These are phyloP conservation scores for Gisinianus flammeolus DNA, from an alignment of 2,888 invertebrate genomes.

Conservation along the genomic window DNA sequence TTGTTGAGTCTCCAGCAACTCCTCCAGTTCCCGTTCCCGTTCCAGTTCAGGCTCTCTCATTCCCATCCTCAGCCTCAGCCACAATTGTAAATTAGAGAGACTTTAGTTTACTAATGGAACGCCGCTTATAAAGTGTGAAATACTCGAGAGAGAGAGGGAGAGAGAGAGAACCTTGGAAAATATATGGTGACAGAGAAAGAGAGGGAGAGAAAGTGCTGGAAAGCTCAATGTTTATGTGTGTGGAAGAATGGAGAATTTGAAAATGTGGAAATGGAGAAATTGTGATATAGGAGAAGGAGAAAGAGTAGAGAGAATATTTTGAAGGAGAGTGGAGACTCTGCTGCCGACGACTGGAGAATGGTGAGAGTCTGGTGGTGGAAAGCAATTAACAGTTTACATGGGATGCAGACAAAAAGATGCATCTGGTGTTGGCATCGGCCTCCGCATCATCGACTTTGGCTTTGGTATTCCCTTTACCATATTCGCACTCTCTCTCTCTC, in stretches of 20 bases:
- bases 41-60: too few relatives aligned
- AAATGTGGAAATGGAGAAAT: background rate
- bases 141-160: background rate
- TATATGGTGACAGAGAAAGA: too few relatives aligned
- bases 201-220: background rate
- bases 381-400: conserved; percentile 16
- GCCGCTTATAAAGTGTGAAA: too few relatives aligned
- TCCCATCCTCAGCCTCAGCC: too few relatives aligned
- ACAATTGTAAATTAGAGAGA: too few relatives aligned
- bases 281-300: background rate
- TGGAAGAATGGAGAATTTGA: background rate
- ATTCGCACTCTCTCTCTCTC: background rate
- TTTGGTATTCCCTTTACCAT: background rate
- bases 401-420: background rate
- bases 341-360: too few relatives aligned
- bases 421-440: conserved; percentile 11
- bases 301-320: too few relatives aligned
- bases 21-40: too few relatives aligned
- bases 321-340: too few relatives aligned
- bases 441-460: background rate
- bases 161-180: background rate
- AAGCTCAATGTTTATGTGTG: too few relatives aligned
- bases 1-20: too few relatives aligned
- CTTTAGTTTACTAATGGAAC: too few relatives aligned
- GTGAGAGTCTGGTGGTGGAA: conserved; percentile 8